These are phyloP conservation scores for Odocoileus virginianus DNA, from an alignment of 2,113 vertebrate genomes.

Conservation along the genomic window DNA sequence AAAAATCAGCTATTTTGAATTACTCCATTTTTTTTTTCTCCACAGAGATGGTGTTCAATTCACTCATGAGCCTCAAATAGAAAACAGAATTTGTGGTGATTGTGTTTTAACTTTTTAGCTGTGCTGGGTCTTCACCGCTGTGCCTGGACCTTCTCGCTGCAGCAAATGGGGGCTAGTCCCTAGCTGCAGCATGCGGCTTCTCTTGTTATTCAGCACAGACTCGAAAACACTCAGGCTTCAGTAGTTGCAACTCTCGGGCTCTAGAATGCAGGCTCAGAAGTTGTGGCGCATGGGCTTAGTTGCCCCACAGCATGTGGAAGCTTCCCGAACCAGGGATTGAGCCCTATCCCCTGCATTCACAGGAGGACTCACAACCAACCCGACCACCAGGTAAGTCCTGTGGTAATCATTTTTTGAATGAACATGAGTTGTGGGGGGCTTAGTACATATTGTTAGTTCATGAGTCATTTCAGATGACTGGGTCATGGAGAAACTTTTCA, in stretches of 20 bases:
- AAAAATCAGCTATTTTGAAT: neutral
- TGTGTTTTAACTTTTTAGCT: neutral
- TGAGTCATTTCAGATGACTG: neutral
- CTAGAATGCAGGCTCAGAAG: neutral
- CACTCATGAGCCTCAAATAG: neutral
- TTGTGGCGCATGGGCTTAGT: neutral
- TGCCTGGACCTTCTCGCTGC: neutral
- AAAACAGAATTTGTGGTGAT: neutral
- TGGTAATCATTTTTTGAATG: neutral
- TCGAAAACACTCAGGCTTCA: neutral
- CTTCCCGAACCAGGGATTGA: neutral
- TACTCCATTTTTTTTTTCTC: neutral
- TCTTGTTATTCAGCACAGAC: neutral
- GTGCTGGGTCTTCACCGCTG: neutral
- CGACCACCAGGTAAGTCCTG: neutral
- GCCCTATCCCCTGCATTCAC: neutral
- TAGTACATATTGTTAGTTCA: neutral
- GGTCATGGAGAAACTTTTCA: neutral
- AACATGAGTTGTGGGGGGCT: neutral
- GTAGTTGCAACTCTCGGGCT: neutral
- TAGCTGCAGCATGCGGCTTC: neutral
- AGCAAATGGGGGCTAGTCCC: neutral
- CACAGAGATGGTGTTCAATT: neutral
- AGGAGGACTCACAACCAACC: neutral
- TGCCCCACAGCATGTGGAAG: neutral